Evolutionary conservation across 2,888 invertebrate genomes (phyloP), one percentile per base, ranked within the genome.

Genomic region (Drosophila neotestacea): DNA sequence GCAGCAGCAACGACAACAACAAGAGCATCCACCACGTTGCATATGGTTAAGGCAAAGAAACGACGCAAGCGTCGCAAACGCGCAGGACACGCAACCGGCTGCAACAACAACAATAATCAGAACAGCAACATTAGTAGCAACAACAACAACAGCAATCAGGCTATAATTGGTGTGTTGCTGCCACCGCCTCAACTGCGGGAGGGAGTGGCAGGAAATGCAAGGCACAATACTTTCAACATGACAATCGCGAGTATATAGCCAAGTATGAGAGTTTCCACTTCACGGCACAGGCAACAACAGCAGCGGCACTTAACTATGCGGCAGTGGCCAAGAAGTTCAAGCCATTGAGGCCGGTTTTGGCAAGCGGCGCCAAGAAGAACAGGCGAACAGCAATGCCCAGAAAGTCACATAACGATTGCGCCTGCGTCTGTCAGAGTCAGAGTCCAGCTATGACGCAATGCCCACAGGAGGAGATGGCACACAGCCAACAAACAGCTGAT

Each of bases 281-380:
- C 13, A 86, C 75, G 54, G 73, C 88, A 5, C 65, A 81, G 38
- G 60, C 41, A 10, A 22, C 41, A 10, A 44, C 79, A 34, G 66
- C 76, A 16, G 84, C 75, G 44, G 83, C 88, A 38, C 78, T 85
- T 44, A 82, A 83, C 68, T 92, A 91, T 74, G 90, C 90, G 10
- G 90, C 85, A 13, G 90, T 90, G 61, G 92, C 90, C 42, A 90
- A 89, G 68, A 92, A 92, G 68, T 92, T 92, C 47, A 91, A 90
- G 68, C 92, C 92, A 34, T 61, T 92, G 61, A 79, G 82, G 58
- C 82, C 85, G 63, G 68, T 82, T 68, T 85, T 82, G 73, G 77
- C 75, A 71, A 80, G 76, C 80, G 87, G 79, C 77, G 72, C 78
- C 81, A 81, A 79, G 72, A 80, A 77, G 72, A 76, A 70, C 84